Evolutionary conservation across 2,113 vertebrate genomes (phyloP).

Genomic region (Pedetes capensis): DNA sequence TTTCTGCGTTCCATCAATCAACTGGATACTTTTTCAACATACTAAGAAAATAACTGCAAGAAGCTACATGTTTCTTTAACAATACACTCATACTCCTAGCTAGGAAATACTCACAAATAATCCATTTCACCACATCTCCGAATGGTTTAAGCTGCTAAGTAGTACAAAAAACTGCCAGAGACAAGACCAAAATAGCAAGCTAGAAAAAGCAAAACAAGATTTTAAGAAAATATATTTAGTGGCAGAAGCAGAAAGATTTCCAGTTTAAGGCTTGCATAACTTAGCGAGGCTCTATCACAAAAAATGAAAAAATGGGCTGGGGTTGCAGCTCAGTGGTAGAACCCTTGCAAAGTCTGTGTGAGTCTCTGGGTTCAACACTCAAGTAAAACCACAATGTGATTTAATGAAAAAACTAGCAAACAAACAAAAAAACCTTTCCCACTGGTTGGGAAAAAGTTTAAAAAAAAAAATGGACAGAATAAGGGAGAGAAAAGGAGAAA

Average conservation of each 20-base stretch:
- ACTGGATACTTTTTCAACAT: not conserved
- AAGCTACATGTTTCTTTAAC: slow-evolving; percentile 26
- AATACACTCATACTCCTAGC: slow-evolving; percentile 20
- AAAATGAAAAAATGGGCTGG: too few relatives aligned
- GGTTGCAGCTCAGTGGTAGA: too few relatives aligned
- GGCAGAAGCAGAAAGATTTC: too few relatives aligned
- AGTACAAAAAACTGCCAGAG: not conserved
- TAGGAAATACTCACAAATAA: slow-evolving; percentile 17
- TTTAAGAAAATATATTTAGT: slow-evolving; percentile 22
- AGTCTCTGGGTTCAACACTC: too few relatives aligned
- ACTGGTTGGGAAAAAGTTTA: not conserved
- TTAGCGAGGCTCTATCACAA: too few relatives aligned
- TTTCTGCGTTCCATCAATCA: slow-evolving; percentile 28
- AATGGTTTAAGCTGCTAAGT: not conserved
- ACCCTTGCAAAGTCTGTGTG: too few relatives aligned
- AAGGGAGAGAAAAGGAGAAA: not conserved
- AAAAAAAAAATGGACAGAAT: slow-evolving; percentile 6
- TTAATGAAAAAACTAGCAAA: too few relatives aligned
- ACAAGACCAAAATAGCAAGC: not conserved
- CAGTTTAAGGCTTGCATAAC: too few relatives aligned
- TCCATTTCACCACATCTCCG: not conserved
- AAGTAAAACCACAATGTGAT: slow-evolving; percentile 7
- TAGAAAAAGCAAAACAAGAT: not conserved
- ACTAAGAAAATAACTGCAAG: not conserved
- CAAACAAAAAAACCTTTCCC: not conserved